A percentile compares a stretch with the other conserved stretches of the same genome.
These are phyloP conservation scores for Mormyrus iriodes DNA, from an alignment of 2,113 vertebrate species.

Conservation along the genomic window DNA sequence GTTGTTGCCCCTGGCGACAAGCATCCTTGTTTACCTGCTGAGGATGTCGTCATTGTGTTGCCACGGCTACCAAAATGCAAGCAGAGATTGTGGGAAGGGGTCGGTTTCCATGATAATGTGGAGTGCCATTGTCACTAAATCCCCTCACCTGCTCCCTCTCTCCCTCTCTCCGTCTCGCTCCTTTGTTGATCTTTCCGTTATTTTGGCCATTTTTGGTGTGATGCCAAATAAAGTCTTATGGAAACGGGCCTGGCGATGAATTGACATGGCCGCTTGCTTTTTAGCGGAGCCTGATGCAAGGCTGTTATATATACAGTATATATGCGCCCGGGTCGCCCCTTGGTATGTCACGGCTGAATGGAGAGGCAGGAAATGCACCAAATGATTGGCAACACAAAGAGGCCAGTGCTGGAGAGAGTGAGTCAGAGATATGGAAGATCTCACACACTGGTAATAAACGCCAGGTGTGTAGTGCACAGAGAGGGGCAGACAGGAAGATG, in stretches of 20 bases:
- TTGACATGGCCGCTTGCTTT: slow-evolving; percentile 10
- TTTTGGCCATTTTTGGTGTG: slow-evolving; percentile 7
- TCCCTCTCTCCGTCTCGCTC: slow-evolving; percentile 4
- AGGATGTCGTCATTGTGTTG: slow-evolving; percentile 71
- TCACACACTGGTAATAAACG: slow-evolving; percentile 33
- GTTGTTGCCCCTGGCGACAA: slow-evolving; percentile 59
- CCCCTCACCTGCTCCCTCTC: slow-evolving; percentile 37
- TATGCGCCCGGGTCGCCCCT: not conserved
- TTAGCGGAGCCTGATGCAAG: not conserved
- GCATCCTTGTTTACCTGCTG: slow-evolving; percentile 71
- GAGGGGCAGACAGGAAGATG: not conserved
- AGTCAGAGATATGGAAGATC: slow-evolving; percentile 37
- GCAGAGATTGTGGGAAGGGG: slow-evolving; percentile 22
- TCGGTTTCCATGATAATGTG: slow-evolving; percentile 57
- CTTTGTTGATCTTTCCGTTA: slow-evolving; percentile 24
- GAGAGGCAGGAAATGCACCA: slow-evolving; percentile 24
- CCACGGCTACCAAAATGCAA: slow-evolving; percentile 65
- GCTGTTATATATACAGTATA: not conserved
- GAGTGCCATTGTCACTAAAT: slow-evolving; percentile 46
- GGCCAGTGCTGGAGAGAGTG: slow-evolving; percentile 45
- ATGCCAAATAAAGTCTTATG: not conserved
- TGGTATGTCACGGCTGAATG: not conserved
- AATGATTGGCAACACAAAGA: slow-evolving; percentile 48
- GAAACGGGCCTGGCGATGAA: not conserved
- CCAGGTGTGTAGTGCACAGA: slow-evolving; percentile 30